These are phyloP conservation scores for Enteromius thamalakanensis DNA, from an alignment of 2,797 vertebrate genomes.

Conservation along the genomic window DNA sequence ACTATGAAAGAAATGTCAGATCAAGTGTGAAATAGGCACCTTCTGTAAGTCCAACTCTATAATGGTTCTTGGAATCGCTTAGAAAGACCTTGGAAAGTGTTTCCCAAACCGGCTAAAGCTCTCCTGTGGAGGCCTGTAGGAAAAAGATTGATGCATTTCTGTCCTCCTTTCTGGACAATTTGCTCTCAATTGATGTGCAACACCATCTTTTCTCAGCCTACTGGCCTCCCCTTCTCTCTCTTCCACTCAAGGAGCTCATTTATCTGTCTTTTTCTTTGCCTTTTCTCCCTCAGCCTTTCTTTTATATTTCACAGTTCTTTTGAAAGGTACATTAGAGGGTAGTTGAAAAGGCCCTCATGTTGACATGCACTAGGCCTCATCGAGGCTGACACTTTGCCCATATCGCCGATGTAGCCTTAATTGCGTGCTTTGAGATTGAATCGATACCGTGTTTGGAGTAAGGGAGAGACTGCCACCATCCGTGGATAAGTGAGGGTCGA, in stretches of 20 bases:
- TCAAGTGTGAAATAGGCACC: constrained; percentile 45
- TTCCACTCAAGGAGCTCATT: constrained; percentile 51
- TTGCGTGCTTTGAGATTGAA: constrained; percentile 50
- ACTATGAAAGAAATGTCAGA: constrained; percentile 31
- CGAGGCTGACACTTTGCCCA: constrained; percentile 42
- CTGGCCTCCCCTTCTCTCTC: constrained; percentile 39
- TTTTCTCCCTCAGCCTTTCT: constrained; percentile 44
- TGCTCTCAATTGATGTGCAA: constrained; percentile 61
- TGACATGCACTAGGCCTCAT: constrained; percentile 43
- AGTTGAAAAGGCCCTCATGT: constrained; percentile 48
- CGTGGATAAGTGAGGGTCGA: constrained; percentile 36
- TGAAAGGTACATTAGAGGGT: constrained; percentile 55
- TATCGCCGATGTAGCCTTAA: constrained; percentile 49
- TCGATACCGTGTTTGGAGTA: constrained; percentile 49
- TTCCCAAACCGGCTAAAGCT: constrained; percentile 35
- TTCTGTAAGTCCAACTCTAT: constrained; percentile 23
- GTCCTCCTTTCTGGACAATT: constrained; percentile 62
- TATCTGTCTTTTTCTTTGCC: constrained; percentile 47
- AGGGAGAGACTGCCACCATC: constrained; percentile 34
- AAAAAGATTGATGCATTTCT: constrained; percentile 45
- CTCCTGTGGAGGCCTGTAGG: constrained; percentile 23
- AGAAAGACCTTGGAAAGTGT: constrained; percentile 43
- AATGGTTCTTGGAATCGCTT: constrained; percentile 34
- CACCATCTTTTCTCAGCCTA: constrained; percentile 48
- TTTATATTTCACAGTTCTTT: constrained; percentile 51